phyloP scores from a whole-genome alignment of 2,888 invertebrate genomes.

The Nymphalis c-album region DNA sequence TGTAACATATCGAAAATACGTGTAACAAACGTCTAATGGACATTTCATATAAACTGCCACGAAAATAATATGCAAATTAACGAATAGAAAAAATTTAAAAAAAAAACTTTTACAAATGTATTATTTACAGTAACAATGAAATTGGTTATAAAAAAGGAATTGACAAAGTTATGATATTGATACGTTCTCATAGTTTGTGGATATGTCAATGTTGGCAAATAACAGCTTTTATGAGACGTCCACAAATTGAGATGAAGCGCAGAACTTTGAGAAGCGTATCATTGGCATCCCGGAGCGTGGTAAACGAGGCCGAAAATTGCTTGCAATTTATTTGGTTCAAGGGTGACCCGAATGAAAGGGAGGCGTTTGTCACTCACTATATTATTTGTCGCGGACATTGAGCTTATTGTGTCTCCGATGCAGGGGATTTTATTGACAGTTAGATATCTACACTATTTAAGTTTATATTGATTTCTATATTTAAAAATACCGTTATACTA shows the following conservation, averaged over 20 bases:
- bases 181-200: background rate
- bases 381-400: slow-evolving; percentile 65
- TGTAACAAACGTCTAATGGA: slow-evolving; percentile 38
- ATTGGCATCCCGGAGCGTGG: slow-evolving; percentile 66
- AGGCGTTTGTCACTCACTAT: slow-evolving; percentile 73
- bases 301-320: slow-evolving; percentile 76
- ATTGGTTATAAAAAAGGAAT: background rate
- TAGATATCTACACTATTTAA: background rate
- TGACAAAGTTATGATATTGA: background rate
- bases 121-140: background rate
- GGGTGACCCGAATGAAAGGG: slow-evolving; percentile 74
- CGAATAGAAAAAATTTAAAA: background rate
- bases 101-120: background rate
- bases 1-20: slow-evolving; percentile 50
- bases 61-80: background rate
- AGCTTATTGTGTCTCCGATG: slow-evolving; percentile 38
- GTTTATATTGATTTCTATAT: too few species aligned
- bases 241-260: slow-evolving; percentile 41
- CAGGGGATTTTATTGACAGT: slow-evolving; percentile 35
- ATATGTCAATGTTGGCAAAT: slow-evolving; percentile 17
- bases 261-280: slow-evolving; percentile 45
- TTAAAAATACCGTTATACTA: too few species aligned
- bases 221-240: slow-evolving; percentile 32
- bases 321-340: slow-evolving; percentile 75
- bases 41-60: background rate